Evolutionary conservation across 2,888 invertebrate species (phyloP), one percentile per base, ranked within the genome.

Genomic region (Drosophila austrosaltans): DNA sequence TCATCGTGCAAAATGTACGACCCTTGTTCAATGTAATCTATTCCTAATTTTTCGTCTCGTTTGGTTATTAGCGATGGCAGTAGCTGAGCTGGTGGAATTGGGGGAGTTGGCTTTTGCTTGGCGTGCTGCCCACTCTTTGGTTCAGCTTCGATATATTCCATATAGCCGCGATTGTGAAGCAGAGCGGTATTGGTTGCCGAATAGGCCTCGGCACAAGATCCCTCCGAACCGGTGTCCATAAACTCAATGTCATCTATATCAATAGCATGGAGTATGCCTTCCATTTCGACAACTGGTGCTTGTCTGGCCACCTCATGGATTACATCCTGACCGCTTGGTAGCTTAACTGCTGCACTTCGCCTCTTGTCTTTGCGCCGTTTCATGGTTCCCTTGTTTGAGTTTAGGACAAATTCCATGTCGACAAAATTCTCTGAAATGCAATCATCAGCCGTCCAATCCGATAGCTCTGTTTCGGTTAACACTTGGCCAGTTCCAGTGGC

Each of bases 381-480:
- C 36, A 92, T 91, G 5, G 92, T 92, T 10, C 91, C 91, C 74
- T 90, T 92, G 77, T 93, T 93, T 0, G 94, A 93, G 83, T 94
- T 94, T 1, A 94, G 92, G 44, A 93, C 94, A 78, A 94, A 94
- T 69, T 95, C 95, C 58, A 94, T 93, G 76, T 95, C 95, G 48
- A 94, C 94, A 66, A 96, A 94, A 89, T 96, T 96, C 82, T 96
- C 96, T 0, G 96, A 94, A 1, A 95, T 96, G 48, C 94, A 95
- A 77, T 95, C 96, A 86, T 97, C 97, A 3, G 96, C 94, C 0
- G 96, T 97, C 97, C 97, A 97, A 90, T 97, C 97, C 0, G 97
- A 97, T n/a, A 97, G 93, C 89, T 97, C 97, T 0, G 97, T 97
- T 91, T 97, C 97, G 0, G 97, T 97, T 10, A 97, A 93, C 2